Conservation (phyloP, 2,113 vertebrate genomes). For the Cinclus cinclus region DNA sequence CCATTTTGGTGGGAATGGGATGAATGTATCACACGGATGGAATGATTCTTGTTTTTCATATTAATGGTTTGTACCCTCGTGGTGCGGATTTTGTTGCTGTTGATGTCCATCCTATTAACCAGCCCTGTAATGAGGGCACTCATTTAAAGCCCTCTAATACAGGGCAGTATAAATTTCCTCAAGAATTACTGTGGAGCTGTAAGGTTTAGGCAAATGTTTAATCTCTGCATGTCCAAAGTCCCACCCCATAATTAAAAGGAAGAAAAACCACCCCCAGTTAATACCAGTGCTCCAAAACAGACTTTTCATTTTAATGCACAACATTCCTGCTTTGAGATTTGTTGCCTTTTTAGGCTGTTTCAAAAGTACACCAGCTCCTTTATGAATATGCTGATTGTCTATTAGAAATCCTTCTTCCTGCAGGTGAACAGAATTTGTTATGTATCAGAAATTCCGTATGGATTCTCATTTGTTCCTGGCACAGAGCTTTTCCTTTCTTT, state of each 20-base stretch:
- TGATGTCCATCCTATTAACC: not conserved
- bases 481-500: not conserved
- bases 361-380: not conserved
- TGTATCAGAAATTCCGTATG: not conserved
- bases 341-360: not conserved
- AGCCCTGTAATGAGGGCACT: not conserved
- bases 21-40: not conserved
- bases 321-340: not conserved
- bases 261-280: not conserved
- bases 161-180: not conserved
- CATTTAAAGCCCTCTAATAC: not conserved
- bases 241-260: not conserved
- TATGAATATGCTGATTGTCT: slow-evolving; percentile 21
- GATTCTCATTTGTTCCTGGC: not conserved
- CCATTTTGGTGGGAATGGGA: not conserved
- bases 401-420: not conserved
- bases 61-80: not conserved
- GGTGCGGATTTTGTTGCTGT: not conserved
- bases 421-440: not conserved
- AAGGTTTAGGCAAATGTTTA: not conserved
- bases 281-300: not conserved
- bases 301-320: not conserved
- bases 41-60: not conserved
- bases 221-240: not conserved
- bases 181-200: not conserved